These are phyloP conservation scores for Tenualosa thibaudeaui DNA, from an alignment of 2,797 vertebrate species.

Conservation along the genomic window DNA sequence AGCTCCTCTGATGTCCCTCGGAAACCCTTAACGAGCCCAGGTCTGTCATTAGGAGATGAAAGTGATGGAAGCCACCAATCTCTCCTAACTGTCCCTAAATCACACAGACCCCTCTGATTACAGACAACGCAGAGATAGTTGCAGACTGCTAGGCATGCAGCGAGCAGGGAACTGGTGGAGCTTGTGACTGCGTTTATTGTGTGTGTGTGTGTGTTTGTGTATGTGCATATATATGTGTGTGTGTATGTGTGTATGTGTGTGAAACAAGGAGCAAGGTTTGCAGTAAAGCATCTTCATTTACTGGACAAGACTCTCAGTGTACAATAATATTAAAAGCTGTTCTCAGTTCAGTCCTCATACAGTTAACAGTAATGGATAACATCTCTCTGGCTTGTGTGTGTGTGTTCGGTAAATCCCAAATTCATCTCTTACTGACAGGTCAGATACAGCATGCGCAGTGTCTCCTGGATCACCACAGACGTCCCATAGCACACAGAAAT, in stretches of 20 bases:
- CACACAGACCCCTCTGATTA: conserved; percentile 47
- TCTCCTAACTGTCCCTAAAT: conserved; percentile 37
- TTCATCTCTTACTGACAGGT: no score
- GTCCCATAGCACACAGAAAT: neutral
- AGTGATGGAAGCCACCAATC: conserved; percentile 36
- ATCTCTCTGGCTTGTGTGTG: no score
- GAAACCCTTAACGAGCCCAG: conserved; percentile 48
- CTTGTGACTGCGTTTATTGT: neutral
- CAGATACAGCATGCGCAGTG: no score
- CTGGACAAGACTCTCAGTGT: neutral
- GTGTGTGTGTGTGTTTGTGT: neutral
- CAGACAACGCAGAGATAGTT: conserved; percentile 23
- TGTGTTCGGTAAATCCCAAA: no score
- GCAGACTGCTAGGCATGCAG: neutral
- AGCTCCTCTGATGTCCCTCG: conserved; percentile 39
- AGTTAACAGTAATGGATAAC: no score
- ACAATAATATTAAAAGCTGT: no score
- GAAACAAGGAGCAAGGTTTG: neutral
- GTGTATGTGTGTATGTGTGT: neutral
- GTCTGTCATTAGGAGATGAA: conserved; percentile 57
- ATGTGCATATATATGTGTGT: neutral
- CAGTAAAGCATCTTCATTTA: neutral
- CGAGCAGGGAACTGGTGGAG: neutral
- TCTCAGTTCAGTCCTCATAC: no score
- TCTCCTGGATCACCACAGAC: no score